Evolutionary conservation across 2,113 vertebrate genomes (phyloP), one percentile per base, ranked within the genome.

Genomic region (Nerophis ophidion): DNA sequence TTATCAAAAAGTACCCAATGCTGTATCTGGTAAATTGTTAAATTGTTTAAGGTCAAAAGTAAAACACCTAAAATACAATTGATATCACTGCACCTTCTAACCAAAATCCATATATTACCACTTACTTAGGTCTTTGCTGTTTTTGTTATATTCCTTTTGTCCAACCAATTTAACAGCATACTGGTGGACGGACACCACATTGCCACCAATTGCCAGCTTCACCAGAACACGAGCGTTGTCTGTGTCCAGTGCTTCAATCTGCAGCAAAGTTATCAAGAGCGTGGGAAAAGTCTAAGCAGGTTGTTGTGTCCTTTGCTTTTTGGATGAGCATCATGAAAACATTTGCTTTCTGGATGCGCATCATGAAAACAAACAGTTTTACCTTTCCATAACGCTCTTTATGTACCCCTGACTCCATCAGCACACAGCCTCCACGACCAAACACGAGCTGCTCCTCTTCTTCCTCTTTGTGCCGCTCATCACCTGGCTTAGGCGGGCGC

Each of bases 381-480:
- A 96, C 94, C 90, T 94, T 94, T 36, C 92, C 94, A 14, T 94
- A 94, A 1, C 92, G 80, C 0, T 93, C 92, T 73, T 89, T 92
- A 66, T 94, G 91, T n/a, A 91, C 86, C 15, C 93, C 94, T 1
- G 84, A 88, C 56, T 88, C 61, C 53, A 95, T 80, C 71, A 89
- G 52, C 48, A 95, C 92, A 10, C 73, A 82, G 17, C 89, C 89
- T 6, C 93, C 94, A 3, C 89, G 75, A 6, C 83, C 90, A 77
- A 94, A 83, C 10, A 90, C 91, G 12, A 90, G 79, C 0, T 80
- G 76, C 57, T 94, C 92, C 61, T 90, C 87, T 52, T 81, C 76
- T 54, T 94, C 92, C 60, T 90, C 87, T 55, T 81, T 87, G 17
- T 40, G 76, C 38, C 46, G 77, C 76, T 92, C 87, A 5, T 93